Base-by-base conservation (phyloP, 1,140 invertebrate species). In the Drosophila sp. region DNA sequence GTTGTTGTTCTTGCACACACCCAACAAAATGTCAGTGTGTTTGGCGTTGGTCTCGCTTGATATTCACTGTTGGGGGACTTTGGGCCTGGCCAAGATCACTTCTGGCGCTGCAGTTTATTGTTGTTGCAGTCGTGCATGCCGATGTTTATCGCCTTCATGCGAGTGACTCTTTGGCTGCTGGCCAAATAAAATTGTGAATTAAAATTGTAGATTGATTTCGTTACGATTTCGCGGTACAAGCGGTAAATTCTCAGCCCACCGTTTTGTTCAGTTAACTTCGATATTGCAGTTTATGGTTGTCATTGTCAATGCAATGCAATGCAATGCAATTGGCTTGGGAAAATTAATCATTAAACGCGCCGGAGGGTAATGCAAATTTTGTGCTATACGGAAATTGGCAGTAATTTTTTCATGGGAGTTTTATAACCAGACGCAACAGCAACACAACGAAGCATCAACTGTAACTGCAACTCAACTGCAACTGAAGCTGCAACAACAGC, bases 261-360 rank as follows among this genome's bases (percentile, higher is more conserved):
- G 21, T 25, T 56, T 56, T 54, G 58, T n/a, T n/a, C 70, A 43
- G 51, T 74, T 54, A 43, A 36, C 14, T 29, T 57, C 18, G 36
- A 34, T n/a, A n/a, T 50, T 83, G 69, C 59, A 27, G 61, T 63
- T 71, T 57, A 50, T 75, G 50, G n/a, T 14, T 50, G 64, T 61
- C 58, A 71, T 82, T 89, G 78, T 78, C 78, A 76, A 69, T 76
- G 59, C 34, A 32, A 58, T 63, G n/a, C n/a, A n/a, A n/a, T n/a
- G n/a, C n/a, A n/a, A n/a, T 54, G 48, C 72, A 72, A 76, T 74
- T 86, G 73, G 83, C 82, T 86, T 87, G 82, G 86, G 82, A 87
- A 87, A 87, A 87, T 89, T 82, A 89, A 87, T 89, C 79, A 87
- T 89, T 87, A 87, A 78, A 81, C 62, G 78, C 57, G 70, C 82